A percentile compares a stretch with the other conserved stretches of the same genome.
These are phyloP conservation scores for Zygaena filipendulae DNA, from an alignment of 2,888 invertebrate genomes.

Conservation along the genomic window DNA sequence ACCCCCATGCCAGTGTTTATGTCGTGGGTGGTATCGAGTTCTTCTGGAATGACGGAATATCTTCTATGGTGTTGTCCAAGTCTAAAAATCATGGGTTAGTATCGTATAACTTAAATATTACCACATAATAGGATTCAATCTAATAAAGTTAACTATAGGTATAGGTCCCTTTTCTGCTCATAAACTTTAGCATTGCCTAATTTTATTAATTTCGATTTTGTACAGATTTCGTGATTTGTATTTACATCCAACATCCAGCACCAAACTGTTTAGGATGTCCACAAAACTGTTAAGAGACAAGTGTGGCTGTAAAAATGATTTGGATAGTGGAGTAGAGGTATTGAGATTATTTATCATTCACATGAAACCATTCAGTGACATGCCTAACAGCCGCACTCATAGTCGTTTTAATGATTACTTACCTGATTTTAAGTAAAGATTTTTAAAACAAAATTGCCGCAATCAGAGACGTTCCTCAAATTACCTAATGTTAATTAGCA, in stretches of 20 bases:
- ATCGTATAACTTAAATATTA: no score
- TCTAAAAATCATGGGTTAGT: conserved; percentile 48
- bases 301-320: conserved; percentile 63
- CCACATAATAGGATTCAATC: neutral
- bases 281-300: conserved; percentile 75
- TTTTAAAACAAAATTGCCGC: no score
- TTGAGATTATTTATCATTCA: conserved; percentile 8
- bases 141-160: neutral
- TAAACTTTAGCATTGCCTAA: no score
- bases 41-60: conserved; percentile 85
- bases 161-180: neutral
- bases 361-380: no score
- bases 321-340: conserved; percentile 74
- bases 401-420: no score
- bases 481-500: no score
- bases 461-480: no score
- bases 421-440: no score
- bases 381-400: no score
- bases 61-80: conserved; percentile 73
- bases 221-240: conserved; percentile 77
- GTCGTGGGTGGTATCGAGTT: conserved; percentile 79
- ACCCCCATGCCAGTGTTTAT: conserved; percentile 77
- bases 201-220: no score
- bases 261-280: conserved; percentile 78
- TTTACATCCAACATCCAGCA: conserved; percentile 81